Evolutionary conservation across 2,113 vertebrate species (phyloP).

Genomic region (Phylloscopus whistleri): DNA sequence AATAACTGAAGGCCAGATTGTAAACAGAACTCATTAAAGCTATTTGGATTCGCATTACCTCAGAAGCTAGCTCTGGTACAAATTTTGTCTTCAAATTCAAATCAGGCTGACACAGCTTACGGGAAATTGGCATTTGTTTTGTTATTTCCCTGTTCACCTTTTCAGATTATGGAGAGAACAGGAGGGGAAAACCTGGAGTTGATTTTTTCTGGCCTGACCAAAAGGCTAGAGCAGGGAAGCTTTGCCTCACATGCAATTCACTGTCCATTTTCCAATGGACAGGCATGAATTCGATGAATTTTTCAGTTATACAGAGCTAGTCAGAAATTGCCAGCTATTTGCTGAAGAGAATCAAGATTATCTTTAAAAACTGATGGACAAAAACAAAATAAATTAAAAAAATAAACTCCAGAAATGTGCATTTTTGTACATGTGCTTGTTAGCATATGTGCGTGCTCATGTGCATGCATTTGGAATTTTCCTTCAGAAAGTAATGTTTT

Average conservation of each 20-base stretch:
- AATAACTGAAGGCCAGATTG: neutral
- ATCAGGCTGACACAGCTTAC: neutral
- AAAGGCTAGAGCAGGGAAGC: neutral
- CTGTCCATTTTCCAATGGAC: neutral
- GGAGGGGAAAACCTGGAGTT: neutral
- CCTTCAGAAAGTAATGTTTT: neutral
- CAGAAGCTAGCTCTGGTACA: neutral
- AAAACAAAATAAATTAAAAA: neutral
- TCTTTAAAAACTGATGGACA: neutral
- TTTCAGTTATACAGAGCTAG: neutral
- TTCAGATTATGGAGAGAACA: neutral
- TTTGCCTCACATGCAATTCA: neutral
- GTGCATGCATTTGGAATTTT: neutral
- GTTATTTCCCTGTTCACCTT: neutral
- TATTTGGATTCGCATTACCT: neutral
- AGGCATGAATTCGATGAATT: neutral
- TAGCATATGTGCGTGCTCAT: neutral
- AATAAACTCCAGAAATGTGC: neutral
- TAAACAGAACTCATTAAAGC: conserved; percentile 8
- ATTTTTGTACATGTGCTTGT: neutral
- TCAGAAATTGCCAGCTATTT: neutral
- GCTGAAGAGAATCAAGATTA: neutral
- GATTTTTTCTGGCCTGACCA: neutral
- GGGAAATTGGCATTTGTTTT: neutral
- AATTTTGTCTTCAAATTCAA: neutral